Conservation (phyloP, 2,888 invertebrate genomes). For the Drosophila barbarae region DNA sequence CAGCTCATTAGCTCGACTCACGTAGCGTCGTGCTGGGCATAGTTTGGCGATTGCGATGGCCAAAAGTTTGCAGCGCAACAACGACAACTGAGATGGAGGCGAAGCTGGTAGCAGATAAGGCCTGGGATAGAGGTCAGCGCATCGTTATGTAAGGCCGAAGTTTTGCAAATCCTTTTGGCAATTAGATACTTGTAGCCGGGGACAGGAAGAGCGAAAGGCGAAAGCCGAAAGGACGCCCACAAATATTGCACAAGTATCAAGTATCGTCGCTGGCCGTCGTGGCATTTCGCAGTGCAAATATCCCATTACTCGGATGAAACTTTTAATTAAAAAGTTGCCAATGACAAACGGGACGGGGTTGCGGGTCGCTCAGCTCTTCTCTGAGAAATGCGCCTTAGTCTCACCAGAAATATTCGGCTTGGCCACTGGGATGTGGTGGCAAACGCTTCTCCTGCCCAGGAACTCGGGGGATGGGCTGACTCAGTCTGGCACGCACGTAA, state of each 20-base stretch:
- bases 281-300: constrained; percentile 71
- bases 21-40: constrained; percentile 46
- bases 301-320: constrained; percentile 74
- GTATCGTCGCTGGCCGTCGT: constrained; percentile 58
- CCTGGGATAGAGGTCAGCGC: constrained; percentile 50
- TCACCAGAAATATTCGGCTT: constrained; percentile 54
- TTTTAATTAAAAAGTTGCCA: constrained; percentile 76
- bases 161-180: constrained; percentile 71
- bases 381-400: constrained; percentile 53
- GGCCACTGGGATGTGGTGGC: constrained; percentile 28
- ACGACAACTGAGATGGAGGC: constrained; percentile 20
- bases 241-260: constrained; percentile 65
- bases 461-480: constrained; percentile 26
- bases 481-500: constrained; percentile 71
- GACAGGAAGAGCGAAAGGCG: constrained; percentile 35
- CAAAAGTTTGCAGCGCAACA: constrained; percentile 59
- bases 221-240: constrained; percentile 51
- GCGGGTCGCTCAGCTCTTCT: constrained; percentile 13
- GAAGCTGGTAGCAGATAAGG: neutral
- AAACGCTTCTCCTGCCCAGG: neutral
- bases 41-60: constrained; percentile 52
- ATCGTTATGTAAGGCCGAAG: constrained; percentile 65
- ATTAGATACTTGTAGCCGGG: constrained; percentile 65
- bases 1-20: constrained; percentile 64
- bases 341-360: constrained; percentile 58